Evolutionary conservation across 2,797 vertebrate genomes (phyloP).

Genomic region (Malacoraja senta): DNA sequence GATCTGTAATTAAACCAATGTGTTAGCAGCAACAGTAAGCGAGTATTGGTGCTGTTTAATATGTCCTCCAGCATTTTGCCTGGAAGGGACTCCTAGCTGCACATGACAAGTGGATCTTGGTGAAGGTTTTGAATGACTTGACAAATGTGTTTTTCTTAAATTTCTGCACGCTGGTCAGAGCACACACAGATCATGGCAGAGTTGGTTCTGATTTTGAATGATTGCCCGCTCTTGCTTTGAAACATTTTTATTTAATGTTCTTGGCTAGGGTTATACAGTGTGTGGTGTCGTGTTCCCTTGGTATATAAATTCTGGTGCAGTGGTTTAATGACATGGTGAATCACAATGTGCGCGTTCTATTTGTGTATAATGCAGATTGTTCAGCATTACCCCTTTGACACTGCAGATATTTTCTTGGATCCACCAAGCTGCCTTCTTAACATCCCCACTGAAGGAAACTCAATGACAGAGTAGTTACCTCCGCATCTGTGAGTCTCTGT

Average conservation of each 20-base stretch:
- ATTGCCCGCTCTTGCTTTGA: constrained; percentile 13
- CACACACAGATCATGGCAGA: neutral
- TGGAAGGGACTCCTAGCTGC: neutral
- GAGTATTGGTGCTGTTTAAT: constrained; percentile 2
- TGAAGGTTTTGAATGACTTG: constrained; percentile 1
- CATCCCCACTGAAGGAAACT: neutral
- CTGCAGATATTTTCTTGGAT: neutral
- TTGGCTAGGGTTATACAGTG: neutral
- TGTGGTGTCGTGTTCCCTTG: neutral
- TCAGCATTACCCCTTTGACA: neutral
- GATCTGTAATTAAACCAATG: constrained; percentile 42
- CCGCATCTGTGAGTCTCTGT: neutral
- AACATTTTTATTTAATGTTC: constrained; percentile 8
- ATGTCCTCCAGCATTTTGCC: neutral
- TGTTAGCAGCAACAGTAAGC: constrained; percentile 15
- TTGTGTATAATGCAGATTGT: neutral
- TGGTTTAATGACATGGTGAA: neutral
- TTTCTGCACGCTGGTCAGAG: neutral
- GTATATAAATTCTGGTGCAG: neutral
- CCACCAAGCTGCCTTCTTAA: neutral
- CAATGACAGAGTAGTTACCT: neutral
- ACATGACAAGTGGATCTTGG: constrained; percentile 22
- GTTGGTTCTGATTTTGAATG: constrained; percentile 18
- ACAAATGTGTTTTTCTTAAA: constrained; percentile 31
- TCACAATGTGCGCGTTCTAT: neutral